Base-by-base conservation (phyloP, 2,888 invertebrate genomes). In the Ceratothoa steindachneri region DNA sequence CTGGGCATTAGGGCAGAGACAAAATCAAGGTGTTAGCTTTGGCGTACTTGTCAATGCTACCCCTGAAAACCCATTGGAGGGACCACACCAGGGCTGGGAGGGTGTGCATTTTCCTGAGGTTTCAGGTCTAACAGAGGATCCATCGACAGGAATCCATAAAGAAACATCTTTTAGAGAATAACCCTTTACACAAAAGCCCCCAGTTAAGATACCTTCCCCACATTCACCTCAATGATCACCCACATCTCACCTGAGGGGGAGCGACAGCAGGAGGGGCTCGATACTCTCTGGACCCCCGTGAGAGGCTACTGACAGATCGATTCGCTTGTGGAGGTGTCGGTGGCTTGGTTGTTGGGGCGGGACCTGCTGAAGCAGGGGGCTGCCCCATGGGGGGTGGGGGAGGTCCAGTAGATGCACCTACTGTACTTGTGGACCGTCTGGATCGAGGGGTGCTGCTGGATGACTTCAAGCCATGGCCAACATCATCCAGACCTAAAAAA, bases 191-290 rank as follows among this genome's bases (percentile, higher is more conserved):
- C n/a, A n/a, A n/a, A n/a, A n/a, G n/a, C n/a, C n/a, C n/a, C n/a
- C n/a, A n/a, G n/a, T n/a, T n/a, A n/a, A n/a, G n/a, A n/a, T n/a
- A n/a, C n/a, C n/a, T n/a, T n/a, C n/a, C n/a, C n/a, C n/a, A n/a
- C n/a, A n/a, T n/a, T n/a, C n/a, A n/a, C n/a, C n/a, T n/a, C n/a
- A n/a, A n/a, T n/a, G n/a, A n/a, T n/a, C n/a, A n/a, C n/a, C n/a
- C n/a, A n/a, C n/a, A n/a, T n/a, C n/a, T n/a, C n/a, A 93, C 93
- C 85, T 95, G 95, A 5, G 97, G 97, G 2, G 97, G 97, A 51
- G 96, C 95, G 29, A 97, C 96, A 2, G 93, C 95, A 0, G 96
- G 96, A n/a, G 95, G 95, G 12, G 96, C 95, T 81, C 97, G 89
- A 85, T 95, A 95, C 83, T 95, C 95, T 53, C 92, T 88, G 29